Conservation (phyloP, 2,797 vertebrate genomes). For the Acipenser transmontanus region DNA sequence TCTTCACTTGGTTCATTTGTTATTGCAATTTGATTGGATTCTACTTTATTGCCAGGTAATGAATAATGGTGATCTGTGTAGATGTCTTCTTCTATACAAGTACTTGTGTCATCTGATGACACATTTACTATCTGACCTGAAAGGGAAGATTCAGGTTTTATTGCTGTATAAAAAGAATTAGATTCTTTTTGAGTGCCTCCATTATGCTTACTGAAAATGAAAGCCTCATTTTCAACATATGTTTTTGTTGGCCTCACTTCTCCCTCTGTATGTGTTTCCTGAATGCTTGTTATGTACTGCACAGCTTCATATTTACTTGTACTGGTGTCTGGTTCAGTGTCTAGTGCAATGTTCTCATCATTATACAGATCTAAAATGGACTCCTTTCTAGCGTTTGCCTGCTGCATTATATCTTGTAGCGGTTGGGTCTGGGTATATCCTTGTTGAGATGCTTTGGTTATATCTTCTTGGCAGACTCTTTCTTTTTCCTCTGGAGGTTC, state of each 20-base stretch:
- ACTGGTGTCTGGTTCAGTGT: not conserved
- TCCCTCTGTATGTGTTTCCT: slow-evolving; percentile 16
- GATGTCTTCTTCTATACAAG: slow-evolving; percentile 6
- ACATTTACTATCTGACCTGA: slow-evolving; percentile 37
- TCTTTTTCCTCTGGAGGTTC: not conserved
- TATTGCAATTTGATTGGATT: not conserved
- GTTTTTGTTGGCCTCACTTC: not conserved
- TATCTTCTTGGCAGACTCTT: not conserved
- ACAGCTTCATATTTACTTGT: slow-evolving; percentile 20
- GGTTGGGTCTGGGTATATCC: not conserved
- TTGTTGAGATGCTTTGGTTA: not conserved
- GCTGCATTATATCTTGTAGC: not conserved
- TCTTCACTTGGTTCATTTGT: no score
- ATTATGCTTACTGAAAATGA: no score
- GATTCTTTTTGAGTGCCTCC: slow-evolving; percentile 26
- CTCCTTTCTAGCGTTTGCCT: not conserved
- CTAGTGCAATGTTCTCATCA: not conserved
- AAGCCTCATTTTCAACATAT: no score
- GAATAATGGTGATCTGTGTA: not conserved
- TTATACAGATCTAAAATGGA: not conserved
- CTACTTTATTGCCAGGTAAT: not conserved
- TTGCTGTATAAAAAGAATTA: not conserved
- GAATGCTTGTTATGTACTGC: slow-evolving; percentile 46
- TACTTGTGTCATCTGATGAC: slow-evolving; percentile 29
- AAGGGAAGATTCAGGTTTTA: not conserved